phyloP scores from a whole-genome alignment of 1,140 invertebrate species.

The Bombus balteatus region DNA sequence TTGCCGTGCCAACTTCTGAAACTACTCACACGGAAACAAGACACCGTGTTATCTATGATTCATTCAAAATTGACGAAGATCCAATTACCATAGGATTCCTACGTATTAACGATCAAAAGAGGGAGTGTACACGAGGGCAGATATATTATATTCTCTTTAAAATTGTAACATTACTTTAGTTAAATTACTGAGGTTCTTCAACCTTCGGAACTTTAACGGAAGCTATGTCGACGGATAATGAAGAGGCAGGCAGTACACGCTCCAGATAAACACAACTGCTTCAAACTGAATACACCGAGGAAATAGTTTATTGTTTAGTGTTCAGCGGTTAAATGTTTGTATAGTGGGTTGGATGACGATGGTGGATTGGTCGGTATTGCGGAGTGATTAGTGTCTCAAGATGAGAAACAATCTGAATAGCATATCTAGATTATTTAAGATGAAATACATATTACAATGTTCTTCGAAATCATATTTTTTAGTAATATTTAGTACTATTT shows the following conservation, averaged over 20 bases:
- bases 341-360: constrained; percentile 31
- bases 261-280: constrained; percentile 69
- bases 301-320: constrained; percentile 74
- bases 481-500: not conserved
- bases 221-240: constrained; percentile 72
- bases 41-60: not conserved
- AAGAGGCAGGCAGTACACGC: constrained; percentile 69
- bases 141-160: not conserved
- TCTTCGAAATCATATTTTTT: no score
- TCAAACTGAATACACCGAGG: constrained; percentile 57
- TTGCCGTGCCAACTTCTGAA: not conserved
- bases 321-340: constrained; percentile 58
- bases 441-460: constrained; percentile 30
- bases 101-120: not conserved
- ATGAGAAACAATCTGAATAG: constrained; percentile 49
- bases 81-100: constrained; percentile 1
- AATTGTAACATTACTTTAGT: not conserved
- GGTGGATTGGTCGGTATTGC: constrained; percentile 50
- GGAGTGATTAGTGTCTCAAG: constrained; percentile 52
- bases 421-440: constrained; percentile 42
- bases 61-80: not conserved
- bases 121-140: not conserved
- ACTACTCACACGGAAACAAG: not conserved
- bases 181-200: constrained; percentile 17
- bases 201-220: constrained; percentile 67